A percentile compares a stretch with the other conserved stretches of the same genome.
Evolutionary conservation across 1,140 invertebrate genomes (phyloP).

Genomic region (Aphidius ervi): DNA sequence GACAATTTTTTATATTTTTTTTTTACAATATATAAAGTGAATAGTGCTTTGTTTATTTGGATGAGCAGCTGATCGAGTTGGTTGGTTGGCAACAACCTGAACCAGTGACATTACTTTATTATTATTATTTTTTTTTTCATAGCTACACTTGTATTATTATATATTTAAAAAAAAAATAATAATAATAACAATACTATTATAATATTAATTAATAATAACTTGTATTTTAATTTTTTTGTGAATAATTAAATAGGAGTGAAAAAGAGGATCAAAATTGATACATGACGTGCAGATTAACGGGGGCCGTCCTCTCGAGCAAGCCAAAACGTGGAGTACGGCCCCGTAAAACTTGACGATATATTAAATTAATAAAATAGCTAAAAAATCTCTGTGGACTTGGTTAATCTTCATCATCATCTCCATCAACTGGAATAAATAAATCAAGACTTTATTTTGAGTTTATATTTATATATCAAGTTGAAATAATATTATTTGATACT

Average conservation of each 20-base stretch:
- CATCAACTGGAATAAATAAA: constrained; percentile 1
- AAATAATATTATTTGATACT: constrained; percentile 16
- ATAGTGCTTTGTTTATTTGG: constrained; percentile 45
- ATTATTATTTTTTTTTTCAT: not conserved
- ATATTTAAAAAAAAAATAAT: not conserved
- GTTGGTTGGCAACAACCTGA: not conserved
- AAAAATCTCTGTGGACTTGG: too few species aligned
- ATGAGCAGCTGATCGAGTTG: constrained; percentile 43
- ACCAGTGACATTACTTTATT: not conserved
- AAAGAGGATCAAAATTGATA: constrained; percentile 22
- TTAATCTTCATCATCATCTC: not conserved
- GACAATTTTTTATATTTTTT: too few species aligned
- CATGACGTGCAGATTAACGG: constrained; percentile 44
- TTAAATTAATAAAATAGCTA: not conserved
- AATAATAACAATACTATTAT: not conserved
- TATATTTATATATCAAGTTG: too few species aligned
- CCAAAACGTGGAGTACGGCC: constrained; percentile 51
- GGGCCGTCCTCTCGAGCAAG: constrained; percentile 50
- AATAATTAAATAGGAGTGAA: not conserved
- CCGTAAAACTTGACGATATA: constrained; percentile 47
- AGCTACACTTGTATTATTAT: not conserved
- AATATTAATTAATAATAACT: too few species aligned
- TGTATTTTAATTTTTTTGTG: not conserved
- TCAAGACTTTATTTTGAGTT: constrained; percentile 25
- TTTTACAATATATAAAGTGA: not conserved